Evolutionary conservation across 2,797 vertebrate genomes (phyloP).

Genomic region (Geotria australis): DNA sequence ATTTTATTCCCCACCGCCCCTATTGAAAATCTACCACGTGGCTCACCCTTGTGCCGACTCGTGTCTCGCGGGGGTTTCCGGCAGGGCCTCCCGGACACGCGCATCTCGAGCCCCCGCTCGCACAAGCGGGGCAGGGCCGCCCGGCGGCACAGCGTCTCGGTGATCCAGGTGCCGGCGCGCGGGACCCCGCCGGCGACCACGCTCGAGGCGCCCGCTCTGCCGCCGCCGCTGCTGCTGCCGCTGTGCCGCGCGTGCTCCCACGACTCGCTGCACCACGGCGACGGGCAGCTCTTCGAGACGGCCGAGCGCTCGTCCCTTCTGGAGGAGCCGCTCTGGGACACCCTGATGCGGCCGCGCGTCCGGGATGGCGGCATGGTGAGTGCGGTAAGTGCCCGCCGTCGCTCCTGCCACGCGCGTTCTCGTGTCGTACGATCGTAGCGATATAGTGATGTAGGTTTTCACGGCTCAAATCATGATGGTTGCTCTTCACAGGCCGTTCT

Average conservation of each 20-base stretch:
- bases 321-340: conserved; percentile 39
- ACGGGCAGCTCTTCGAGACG: conserved; percentile 43
- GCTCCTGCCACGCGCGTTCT: not conserved
- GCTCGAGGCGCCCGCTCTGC: too few species aligned
- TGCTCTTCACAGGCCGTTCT: too few species aligned
- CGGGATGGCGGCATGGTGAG: conserved; percentile 51
- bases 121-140: conserved; percentile 11
- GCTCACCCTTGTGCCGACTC: too few species aligned
- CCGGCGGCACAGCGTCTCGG: conserved; percentile 12
- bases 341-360: conserved; percentile 16
- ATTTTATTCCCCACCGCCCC: too few species aligned
- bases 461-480: too few species aligned
- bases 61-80: too few species aligned
- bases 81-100: conserved; percentile 40
- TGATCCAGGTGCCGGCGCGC: conserved; percentile 22
- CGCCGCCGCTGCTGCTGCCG: conserved; percentile 5
- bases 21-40: too few species aligned
- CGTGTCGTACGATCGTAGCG: not conserved
- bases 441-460: not conserved
- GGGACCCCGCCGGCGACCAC: conserved; percentile 2
- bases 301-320: conserved; percentile 32
- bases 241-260: conserved; percentile 22
- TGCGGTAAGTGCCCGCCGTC: not conserved
- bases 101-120: conserved; percentile 18
- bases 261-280: conserved; percentile 37